Base-by-base conservation (phyloP, 2,888 invertebrate species). In the Lucinisca nassula region DNA sequence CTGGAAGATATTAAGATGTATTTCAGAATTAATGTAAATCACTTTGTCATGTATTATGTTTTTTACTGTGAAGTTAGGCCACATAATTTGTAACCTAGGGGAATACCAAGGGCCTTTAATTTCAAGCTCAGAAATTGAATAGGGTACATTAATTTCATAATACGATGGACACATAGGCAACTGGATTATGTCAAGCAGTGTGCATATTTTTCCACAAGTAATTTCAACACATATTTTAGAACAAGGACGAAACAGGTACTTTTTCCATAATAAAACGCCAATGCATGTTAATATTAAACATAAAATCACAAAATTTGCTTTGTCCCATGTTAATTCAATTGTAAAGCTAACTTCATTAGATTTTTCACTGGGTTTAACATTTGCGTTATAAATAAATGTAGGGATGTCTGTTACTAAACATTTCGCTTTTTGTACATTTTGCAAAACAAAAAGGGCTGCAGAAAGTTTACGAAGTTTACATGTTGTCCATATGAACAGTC, bases 281-380 rank as follows among this genome's bases (percentile, higher is more conserved):
- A 79, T 49, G 24, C 24, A 10, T 24, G 17, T 32, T 21, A 84
- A 51, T 1, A 84, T 21, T 27, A 21, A 4, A 30, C 61, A 61
- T 61, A 61, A 6, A 27, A 61, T 6, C 0, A 84, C 24, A 61
- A 84, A 79, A 61, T 74, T 79, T 2, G 79, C 79, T 45, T 84
- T 73, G 24, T 84, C 79, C 79, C 78, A 84, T 61, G 79, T 61
- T 10, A 84, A 21, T 21, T 78, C 74, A 30, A 84, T 10, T 35
- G 35, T 27, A 24, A 80, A 80, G 24, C 14, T 10, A 21, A 35
- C 32, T n/a, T 17, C 10, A 17, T 51, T 55, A 37, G 61, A 61
- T 24, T 27, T 30, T 61, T 61, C 30, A 4, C 21, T 8, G 8
- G 6, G 6, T 30, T 61, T 6, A 4, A 27, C 10, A 27, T 61